These are phyloP conservation scores for Plebejus anna DNA, from an alignment of 2,888 invertebrate genomes.

Conservation along the genomic window DNA sequence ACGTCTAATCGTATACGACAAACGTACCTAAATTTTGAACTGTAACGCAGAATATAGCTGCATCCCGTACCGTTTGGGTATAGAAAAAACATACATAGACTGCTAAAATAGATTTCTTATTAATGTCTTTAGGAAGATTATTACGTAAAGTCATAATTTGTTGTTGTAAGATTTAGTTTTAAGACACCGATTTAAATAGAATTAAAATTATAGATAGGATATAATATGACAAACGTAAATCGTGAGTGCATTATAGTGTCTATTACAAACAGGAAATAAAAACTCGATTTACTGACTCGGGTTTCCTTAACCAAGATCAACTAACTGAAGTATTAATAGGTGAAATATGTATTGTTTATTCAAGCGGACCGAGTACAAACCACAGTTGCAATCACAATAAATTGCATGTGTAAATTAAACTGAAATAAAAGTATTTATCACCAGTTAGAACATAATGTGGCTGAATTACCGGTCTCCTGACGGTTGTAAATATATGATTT, in stretches of 20 bases:
- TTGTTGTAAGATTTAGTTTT: no score
- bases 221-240: background rate
- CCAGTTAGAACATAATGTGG: slow-evolving; percentile 8
- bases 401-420: slow-evolving; percentile 14
- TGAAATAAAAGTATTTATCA: slow-evolving; percentile 20
- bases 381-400: background rate
- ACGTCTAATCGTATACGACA: background rate
- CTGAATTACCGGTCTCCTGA: slow-evolving; percentile 16
- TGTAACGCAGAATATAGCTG: no score
- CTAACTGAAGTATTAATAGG: background rate
- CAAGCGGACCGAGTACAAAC: slow-evolving; percentile 10
- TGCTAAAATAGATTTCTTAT: background rate
- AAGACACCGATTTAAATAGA: no score
- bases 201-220: no score
- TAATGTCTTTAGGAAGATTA: background rate
- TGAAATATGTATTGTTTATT: background rate
- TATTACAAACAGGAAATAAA: background rate
- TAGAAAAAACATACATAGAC: no score
- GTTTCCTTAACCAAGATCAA: background rate
- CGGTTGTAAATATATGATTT: background rate
- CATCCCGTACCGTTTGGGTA: no score
- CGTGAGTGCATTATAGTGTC: background rate
- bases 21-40: background rate
- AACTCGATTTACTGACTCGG: background rate
- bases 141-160: no score